Evolutionary conservation across 1,140 invertebrate genomes (phyloP).

Genomic region (Drosophila pallidifrons): DNA sequence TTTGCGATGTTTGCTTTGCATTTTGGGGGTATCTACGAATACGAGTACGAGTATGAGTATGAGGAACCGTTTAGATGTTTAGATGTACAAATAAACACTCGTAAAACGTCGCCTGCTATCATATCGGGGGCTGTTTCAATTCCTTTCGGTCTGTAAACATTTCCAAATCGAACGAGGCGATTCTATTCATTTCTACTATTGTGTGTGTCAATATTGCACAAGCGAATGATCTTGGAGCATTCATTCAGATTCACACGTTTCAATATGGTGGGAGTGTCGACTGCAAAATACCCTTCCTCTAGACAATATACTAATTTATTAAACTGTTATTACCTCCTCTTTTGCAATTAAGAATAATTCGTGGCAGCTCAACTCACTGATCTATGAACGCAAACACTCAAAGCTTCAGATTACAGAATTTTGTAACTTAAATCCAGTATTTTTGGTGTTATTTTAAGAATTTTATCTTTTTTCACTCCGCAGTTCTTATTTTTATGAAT

Average conservation of each 20-base stretch:
- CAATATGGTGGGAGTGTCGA: too few species aligned
- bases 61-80: slow-evolving; percentile 61
- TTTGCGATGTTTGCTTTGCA: slow-evolving; percentile 18
- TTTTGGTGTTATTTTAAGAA: too few species aligned
- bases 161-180: slow-evolving; percentile 5
- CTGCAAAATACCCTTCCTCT: too few species aligned
- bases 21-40: not conserved
- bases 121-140: slow-evolving; percentile 23
- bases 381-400: too few species aligned
- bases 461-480: too few species aligned
- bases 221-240: not conserved
- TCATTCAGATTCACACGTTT: not conserved
- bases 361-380: too few species aligned
- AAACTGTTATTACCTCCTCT: too few species aligned
- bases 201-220: slow-evolving; percentile 30
- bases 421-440: too few species aligned
- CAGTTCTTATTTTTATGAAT: too few species aligned
- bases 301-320: too few species aligned
- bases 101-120: slow-evolving; percentile 41
- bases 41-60: not conserved
- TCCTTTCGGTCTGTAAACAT: slow-evolving; percentile 58
- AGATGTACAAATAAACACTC: slow-evolving; percentile 80
- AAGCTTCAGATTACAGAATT: too few species aligned
- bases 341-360: too few species aligned
- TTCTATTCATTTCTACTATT: not conserved